These are phyloP conservation scores for Cyclophora punctaria DNA, from an alignment of 2,888 invertebrate species.

Conservation along the genomic window DNA sequence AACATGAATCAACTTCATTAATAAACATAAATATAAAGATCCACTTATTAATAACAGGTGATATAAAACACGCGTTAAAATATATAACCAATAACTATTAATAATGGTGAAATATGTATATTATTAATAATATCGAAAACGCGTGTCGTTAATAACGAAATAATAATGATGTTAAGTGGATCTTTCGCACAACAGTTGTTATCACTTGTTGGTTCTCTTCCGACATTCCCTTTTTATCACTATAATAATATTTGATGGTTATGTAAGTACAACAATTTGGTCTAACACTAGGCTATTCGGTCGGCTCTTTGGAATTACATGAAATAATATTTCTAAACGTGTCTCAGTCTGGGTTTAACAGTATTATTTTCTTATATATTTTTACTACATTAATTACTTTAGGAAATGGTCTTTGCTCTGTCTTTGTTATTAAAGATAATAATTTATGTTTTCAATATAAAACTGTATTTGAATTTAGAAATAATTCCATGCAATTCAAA, in stretches of 20 bases:
- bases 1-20: conserved; percentile 13
- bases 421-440: background rate
- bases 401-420: background rate
- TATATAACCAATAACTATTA: conserved; percentile 4
- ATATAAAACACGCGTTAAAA: conserved; percentile 1
- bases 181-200: conserved; percentile 40
- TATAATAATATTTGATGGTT: conserved; percentile 47
- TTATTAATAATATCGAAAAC: too few relatives aligned
- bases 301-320: conserved; percentile 23
- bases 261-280: conserved; percentile 69
- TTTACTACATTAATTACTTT: background rate
- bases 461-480: background rate
- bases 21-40: conserved; percentile 2
- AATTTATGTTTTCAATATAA: background rate
- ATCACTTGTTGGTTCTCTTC: conserved; percentile 31
- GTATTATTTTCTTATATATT: too few relatives aligned
- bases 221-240: conserved; percentile 61
- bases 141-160: too few relatives aligned
- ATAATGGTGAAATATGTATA: conserved; percentile 3
- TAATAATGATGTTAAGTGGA: conserved; percentile 27
- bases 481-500: background rate
- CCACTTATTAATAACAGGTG: too few relatives aligned
- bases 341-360: too few relatives aligned
- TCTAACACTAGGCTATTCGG: conserved; percentile 69
- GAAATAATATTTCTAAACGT: background rate